These are phyloP conservation scores for Agriopis marginaria DNA, from an alignment of 2,888 invertebrate species.

Conservation along the genomic window DNA sequence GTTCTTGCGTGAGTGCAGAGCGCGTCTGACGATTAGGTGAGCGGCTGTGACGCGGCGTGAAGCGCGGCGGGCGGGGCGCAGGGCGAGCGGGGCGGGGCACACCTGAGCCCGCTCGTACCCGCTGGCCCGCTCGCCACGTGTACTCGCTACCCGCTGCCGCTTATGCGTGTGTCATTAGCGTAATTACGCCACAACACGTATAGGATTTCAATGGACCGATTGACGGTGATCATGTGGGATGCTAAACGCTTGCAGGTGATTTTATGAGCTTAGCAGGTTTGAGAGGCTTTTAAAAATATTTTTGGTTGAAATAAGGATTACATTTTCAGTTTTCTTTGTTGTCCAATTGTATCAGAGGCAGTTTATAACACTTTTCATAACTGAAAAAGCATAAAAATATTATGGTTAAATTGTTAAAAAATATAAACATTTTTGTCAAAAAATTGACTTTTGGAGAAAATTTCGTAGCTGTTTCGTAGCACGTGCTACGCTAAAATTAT, in stretches of 20 bases:
- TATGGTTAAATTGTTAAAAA: too few species aligned
- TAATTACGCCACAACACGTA: conserved; percentile 67
- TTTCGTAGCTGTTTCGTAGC: conserved; percentile 38
- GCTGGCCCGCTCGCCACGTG: conserved; percentile 43
- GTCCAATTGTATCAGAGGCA: not conserved
- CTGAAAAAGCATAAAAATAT: too few species aligned
- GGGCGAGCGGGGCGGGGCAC: conserved; percentile 77
- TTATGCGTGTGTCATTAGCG: conserved; percentile 59
- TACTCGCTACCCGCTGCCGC: conserved; percentile 62
- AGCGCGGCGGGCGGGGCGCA: conserved; percentile 68
- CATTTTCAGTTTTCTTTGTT: not conserved
- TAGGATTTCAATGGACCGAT: conserved; percentile 74
- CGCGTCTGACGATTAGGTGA: conserved; percentile 79
- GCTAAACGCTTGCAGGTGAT: conserved; percentile 61
- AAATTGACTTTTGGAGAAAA: not conserved
- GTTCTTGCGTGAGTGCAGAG: conserved; percentile 84
- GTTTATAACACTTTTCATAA: too few species aligned
- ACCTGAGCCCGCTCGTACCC: conserved; percentile 73
- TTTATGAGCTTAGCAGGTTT: conserved; percentile 32
- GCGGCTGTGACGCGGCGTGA: conserved; percentile 71
- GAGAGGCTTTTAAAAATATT: not conserved
- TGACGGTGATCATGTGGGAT: conserved; percentile 65
- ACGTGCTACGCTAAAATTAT: conserved; percentile 10
- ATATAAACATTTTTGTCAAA: not conserved
- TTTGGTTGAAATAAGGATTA: not conserved